Base-by-base conservation (phyloP, 2,113 vertebrate genomes). In the Xiphorhynchus elegans region DNA sequence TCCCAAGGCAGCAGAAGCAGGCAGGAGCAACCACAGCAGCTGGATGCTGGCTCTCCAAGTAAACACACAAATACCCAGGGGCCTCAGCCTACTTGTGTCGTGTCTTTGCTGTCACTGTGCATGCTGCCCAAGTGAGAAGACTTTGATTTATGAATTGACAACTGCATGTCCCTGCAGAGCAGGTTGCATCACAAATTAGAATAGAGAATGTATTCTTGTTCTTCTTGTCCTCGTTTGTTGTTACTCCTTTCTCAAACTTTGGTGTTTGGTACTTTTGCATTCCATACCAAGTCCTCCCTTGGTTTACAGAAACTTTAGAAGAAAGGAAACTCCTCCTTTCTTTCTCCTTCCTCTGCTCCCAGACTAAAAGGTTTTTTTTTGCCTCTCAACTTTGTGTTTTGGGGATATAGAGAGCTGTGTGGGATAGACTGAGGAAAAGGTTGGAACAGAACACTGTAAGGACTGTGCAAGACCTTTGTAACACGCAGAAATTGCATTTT, bases 141-240 rank as follows among this genome's bases (percentile, higher is more conserved):
- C 68, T 85, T 91, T 84, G 93, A 81, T 96, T 95, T 89, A 87
- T 89, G 64, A 84, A 81, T 92, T 82, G 94, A 87, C 77, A 95
- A 2, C 78, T 81, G 73, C 2, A 1, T 78, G 39, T 92, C 95
- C 66, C 91, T 96, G 80, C 73, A 89, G 86, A 94, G 85, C 56
- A 72, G 39, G 44, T 50, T 78, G 52, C 53, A 87, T 95, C 52
- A 52, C 39, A 92, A 68, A 69, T 53, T 31, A 63, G 69, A 69
- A n/a, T 9, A 0, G 13, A 17, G 58, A 68, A 76, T 68, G 14
- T 69, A 35, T 85, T 85, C 42, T 28, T 62, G n/a, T 28, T 50
- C 53, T 87, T 72, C 19, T 69, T 87, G 49, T 76, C 37, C 28
- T 63, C 4, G 1, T 78, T 89, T 62, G 44, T 88, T 89, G 19